Conservation (phyloP, 1,140 invertebrate genomes). For the Meloidogyne exigua region DNA sequence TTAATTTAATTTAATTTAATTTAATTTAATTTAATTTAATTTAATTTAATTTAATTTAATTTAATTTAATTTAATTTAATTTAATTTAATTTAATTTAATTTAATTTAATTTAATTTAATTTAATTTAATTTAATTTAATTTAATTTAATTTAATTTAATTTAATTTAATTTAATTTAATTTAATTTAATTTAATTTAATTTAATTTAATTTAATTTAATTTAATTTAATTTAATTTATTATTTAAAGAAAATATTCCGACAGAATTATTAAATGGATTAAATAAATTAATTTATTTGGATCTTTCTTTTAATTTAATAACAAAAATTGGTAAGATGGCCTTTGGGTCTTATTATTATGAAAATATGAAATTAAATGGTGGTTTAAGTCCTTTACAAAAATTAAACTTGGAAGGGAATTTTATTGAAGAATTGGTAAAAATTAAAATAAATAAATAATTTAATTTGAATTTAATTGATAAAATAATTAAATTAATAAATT, state of each 20-base stretch:
- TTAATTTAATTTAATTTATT: background rate
- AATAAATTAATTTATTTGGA: constrained; percentile 29
- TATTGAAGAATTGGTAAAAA: constrained; percentile 34
- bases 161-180: background rate
- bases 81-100: background rate
- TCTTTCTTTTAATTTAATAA: constrained; percentile 40
- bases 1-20: background rate
- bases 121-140: background rate
- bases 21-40: background rate
- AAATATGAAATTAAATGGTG: background rate
- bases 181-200: background rate
- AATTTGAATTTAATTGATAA: background rate
- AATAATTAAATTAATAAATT: background rate
- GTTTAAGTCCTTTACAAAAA: constrained; percentile 20
- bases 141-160: background rate
- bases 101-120: background rate
- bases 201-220: background rate
- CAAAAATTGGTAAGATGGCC: constrained; percentile 42
- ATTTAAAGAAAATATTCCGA: background rate
- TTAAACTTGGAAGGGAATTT: constrained; percentile 47
- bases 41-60: background rate
- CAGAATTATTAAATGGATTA: background rate
- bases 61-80: background rate
- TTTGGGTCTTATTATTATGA: constrained; percentile 39
- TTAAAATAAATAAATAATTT: background rate